phyloP scores from a whole-genome alignment of 2,797 vertebrate genomes.

The Tokudaia muenninki region DNA sequence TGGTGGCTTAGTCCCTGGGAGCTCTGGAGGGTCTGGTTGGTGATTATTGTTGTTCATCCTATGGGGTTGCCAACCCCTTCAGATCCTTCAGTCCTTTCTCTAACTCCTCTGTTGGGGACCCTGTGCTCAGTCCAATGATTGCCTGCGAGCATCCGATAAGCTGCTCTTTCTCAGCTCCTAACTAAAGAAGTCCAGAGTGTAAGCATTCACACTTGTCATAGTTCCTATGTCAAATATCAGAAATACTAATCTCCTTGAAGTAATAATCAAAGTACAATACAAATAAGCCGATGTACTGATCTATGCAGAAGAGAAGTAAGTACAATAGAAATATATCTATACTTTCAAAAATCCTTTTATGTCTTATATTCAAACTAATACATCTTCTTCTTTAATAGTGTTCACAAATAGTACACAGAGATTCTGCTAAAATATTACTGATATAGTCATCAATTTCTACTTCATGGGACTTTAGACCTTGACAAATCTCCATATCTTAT shows the following conservation, averaged over 20 bases:
- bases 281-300: not conserved
- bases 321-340: not conserved
- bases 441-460: not conserved
- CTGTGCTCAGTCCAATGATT: too few relatives aligned
- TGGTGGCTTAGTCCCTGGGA: too few relatives aligned
- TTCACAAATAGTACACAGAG: not conserved
- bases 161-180: not conserved
- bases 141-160: too few relatives aligned
- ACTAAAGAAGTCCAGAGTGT: not conserved
- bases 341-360: not conserved
- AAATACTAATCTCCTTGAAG: not conserved
- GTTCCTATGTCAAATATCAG: not conserved
- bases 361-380: not conserved
- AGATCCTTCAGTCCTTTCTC: too few relatives aligned
- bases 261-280: not conserved
- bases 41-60: too few relatives aligned
- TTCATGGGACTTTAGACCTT: not conserved
- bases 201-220: not conserved
- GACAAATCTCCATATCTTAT: not conserved
- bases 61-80: too few relatives aligned
- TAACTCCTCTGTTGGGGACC: too few relatives aligned
- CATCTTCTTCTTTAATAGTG: not conserved
- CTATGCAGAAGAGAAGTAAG: not conserved
- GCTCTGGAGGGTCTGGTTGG: too few relatives aligned
- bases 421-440: not conserved